Evolutionary conservation across 1,140 invertebrate genomes (phyloP), one percentile per base, ranked within the genome.

Genomic region (Hyposmocoma kahamanoa): DNA sequence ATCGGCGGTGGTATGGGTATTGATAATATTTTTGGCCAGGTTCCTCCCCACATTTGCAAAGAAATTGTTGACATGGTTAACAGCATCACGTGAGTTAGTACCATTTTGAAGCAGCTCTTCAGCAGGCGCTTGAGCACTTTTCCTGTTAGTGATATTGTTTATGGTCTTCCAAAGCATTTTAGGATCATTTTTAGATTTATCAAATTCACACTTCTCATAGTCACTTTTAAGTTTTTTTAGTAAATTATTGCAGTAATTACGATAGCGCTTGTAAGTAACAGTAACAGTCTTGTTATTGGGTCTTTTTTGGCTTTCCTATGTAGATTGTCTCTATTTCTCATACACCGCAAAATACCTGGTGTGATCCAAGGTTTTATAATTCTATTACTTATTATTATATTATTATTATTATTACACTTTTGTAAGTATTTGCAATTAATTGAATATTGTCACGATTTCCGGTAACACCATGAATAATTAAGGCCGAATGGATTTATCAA

Each of bases 311-410:
- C 18, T 47, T 36, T 30, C 39, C 24, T 38, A 10, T 47, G 45
- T 17, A 47, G 28, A 24, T 38, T 22, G 19, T 47, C 39, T 1
- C 45, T 19, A 26, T 47, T 36, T 38, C 18, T 47, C 1, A 47
- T 47, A 22, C 34, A 47, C 6, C 45, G 11, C 13, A 47, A 15
- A 3, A 47, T 38, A 2, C 45, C 45, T 20, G 45, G 3, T 1
- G 45, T 47, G n/a, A 47, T 47, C 45, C 45, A 47, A 13, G 45
- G 45, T 18, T 47, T 47, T 22, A 47, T 36, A 2, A 15, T 47
- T 15, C 26, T 20, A 20, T 32, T 46, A 28, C n/a, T n/a, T n/a
- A n/a, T n/a, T n/a, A n/a, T n/a, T n/a, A n/a, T n/a, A n/a, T n/a
- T n/a, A n/a, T n/a, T n/a, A n/a, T n/a, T n/a, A n/a, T n/a, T n/a